These are phyloP conservation scores for Anhinga rufa DNA, from an alignment of 2,113 vertebrate species.

Conservation along the genomic window DNA sequence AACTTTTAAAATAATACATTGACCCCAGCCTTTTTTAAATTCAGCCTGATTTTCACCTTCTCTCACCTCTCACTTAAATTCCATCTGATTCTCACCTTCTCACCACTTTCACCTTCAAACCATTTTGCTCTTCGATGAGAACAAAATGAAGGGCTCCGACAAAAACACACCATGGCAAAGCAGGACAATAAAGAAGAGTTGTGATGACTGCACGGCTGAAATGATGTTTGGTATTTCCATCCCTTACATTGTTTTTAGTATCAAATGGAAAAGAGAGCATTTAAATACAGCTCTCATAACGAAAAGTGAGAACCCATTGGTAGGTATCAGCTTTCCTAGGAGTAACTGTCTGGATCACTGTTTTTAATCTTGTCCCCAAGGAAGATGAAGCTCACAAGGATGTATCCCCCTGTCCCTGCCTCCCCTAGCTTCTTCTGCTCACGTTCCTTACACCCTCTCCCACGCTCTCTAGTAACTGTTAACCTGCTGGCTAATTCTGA, in stretches of 20 bases:
- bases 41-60: neutral
- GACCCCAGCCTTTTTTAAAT: neutral
- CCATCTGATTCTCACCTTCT: no score
- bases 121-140: neutral
- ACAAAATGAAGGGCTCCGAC: neutral
- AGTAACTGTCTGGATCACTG: neutral
- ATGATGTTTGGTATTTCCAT: neutral
- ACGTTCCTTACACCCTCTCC: neutral
- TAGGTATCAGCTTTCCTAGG: neutral
- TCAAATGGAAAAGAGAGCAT: neutral
- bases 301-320: neutral
- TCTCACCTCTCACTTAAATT: neutral
- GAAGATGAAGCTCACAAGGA: neutral
- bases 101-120: no score
- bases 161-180: neutral
- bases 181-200: neutral
- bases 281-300: neutral
- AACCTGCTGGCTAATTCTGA: neutral
- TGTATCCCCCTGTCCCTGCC: accelerated
- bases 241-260: neutral
- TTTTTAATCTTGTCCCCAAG: neutral
- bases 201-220: neutral
- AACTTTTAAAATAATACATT: neutral
- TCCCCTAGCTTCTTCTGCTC: neutral
- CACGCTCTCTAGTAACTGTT: neutral